Evolutionary conservation across 2,888 invertebrate genomes (phyloP).

Genomic region (Chironomus tentans): DNA sequence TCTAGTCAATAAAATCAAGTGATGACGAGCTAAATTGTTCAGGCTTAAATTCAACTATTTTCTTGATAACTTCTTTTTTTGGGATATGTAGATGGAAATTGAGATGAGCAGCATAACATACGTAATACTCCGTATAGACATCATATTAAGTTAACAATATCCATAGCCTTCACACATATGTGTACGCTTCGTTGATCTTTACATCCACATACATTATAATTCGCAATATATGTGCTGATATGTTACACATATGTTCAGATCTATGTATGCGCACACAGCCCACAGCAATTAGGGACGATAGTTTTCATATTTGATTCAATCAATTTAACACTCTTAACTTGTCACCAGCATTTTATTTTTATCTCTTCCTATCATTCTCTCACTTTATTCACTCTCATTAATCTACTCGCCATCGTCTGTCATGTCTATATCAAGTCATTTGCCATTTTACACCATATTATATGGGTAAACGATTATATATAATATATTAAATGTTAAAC

Average conservation of each 20-base stretch:
- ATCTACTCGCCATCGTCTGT: neutral
- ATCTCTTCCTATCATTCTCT: neutral
- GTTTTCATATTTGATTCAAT: conserved; percentile 27
- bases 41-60: neutral
- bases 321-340: conserved; percentile 26
- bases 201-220: neutral
- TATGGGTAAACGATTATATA: neutral
- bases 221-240: no score
- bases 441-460: neutral
- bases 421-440: neutral
- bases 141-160: no score
- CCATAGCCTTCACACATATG: neutral
- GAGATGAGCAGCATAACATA: no score
- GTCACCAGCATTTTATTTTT: conserved; percentile 15
- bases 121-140: no score
- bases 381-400: neutral
- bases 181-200: neutral
- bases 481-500: neutral
- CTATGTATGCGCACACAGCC: neutral
- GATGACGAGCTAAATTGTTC: neutral
- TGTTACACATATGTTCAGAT: no score
- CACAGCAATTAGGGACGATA: conserved; percentile 21
- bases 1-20: neutral
- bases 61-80: no score
- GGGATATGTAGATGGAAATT: no score